Conservation (phyloP, 2,113 vertebrate genomes). For the Lampris incognitus region DNA sequence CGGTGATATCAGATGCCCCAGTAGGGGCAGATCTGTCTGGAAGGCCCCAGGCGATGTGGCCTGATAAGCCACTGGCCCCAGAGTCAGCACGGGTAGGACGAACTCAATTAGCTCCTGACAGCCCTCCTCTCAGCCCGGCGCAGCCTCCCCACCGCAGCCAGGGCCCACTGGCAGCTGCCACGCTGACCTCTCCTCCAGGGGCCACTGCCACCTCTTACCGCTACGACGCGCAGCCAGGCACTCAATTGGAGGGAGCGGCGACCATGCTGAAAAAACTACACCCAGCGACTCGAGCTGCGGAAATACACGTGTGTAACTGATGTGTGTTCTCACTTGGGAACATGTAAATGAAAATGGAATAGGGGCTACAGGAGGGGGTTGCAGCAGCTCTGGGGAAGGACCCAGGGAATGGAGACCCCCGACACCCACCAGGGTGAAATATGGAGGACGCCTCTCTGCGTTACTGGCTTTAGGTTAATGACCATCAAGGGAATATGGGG, state of each 20-base stretch:
- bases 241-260: conserved; percentile 52
- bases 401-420: conserved; percentile 40
- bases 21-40: conserved; percentile 77
- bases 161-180: conserved; percentile 74
- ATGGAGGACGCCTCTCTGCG: conserved; percentile 59
- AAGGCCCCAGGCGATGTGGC: conserved; percentile 77
- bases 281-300: conserved; percentile 23
- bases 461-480: conserved; percentile 75
- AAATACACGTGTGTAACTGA: conserved; percentile 32
- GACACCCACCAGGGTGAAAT: conserved; percentile 68
- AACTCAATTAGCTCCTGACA: conserved; percentile 87
- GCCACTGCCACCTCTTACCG: conserved; percentile 71
- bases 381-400: conserved; percentile 45
- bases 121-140: conserved; percentile 71
- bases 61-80: conserved; percentile 83
- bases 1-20: conserved; percentile 82
- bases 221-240: conserved; percentile 55
- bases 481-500: conserved; percentile 73
- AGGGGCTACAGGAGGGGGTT: conserved; percentile 23
- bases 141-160: conserved; percentile 65
- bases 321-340: conserved; percentile 35
- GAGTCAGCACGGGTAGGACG: conserved; percentile 77
- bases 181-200: conserved; percentile 78
- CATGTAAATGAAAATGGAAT: conserved; percentile 58
- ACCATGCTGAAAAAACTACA: conserved; percentile 37